phyloP scores from a whole-genome alignment of 1,140 invertebrate species.

The Thalassaphorura encarpata region DNA sequence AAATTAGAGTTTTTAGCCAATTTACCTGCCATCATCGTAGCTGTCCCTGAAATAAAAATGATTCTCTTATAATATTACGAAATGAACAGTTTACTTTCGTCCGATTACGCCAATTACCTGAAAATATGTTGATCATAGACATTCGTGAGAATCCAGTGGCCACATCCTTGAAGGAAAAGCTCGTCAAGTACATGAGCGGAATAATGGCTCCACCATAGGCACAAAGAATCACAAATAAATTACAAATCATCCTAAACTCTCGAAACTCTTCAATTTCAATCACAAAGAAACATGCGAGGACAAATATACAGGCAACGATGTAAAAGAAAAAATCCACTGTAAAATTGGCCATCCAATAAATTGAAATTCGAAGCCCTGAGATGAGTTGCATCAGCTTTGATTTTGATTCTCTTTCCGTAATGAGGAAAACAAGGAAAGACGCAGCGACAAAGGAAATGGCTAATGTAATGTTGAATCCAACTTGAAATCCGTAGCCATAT shows the following conservation, averaged over 20 bases:
- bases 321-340: conserved; percentile 45
- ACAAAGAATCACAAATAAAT: conserved; percentile 1
- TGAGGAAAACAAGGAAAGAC: conserved; percentile 48
- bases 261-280: conserved; percentile 41
- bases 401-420: conserved; percentile 45
- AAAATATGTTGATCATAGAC: conserved; percentile 54
- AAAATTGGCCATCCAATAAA: conserved; percentile 44
- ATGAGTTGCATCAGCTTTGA: conserved; percentile 52
- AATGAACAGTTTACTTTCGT: no score
- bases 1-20: no score
- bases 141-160: conserved; percentile 55
- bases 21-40: conserved; percentile 55
- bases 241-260: neutral
- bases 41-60: conserved; percentile 44
- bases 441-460: conserved; percentile 50
- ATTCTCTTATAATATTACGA: no score
- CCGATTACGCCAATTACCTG: conserved; percentile 39
- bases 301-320: conserved; percentile 38
- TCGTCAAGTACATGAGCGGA: conserved; percentile 8
- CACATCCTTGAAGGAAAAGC: conserved; percentile 7
- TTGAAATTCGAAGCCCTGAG: conserved; percentile 36
- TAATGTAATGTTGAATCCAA: conserved; percentile 35
- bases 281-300: conserved; percentile 40
- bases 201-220: neutral
- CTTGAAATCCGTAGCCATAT: conserved; percentile 23